Conservation (phyloP, 2,113 vertebrate genomes). For the Tragulus kanchil region DNA sequence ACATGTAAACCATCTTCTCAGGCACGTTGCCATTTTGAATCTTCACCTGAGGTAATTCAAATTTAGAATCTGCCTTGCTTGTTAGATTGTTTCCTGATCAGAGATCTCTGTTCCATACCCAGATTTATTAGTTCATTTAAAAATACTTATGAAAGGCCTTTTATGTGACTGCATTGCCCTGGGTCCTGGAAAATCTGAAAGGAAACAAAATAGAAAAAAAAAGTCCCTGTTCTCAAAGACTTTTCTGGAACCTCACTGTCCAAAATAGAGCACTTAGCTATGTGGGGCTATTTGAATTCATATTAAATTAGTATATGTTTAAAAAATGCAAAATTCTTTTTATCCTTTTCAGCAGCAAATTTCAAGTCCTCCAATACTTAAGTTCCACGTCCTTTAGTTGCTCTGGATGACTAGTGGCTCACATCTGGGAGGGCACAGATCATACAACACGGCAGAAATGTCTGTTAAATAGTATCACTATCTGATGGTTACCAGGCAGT, state of each 20-base stretch:
- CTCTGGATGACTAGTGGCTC: too few species aligned
- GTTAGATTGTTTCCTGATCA: neutral
- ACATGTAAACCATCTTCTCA: neutral
- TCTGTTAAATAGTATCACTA: neutral
- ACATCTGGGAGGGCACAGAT: rapidly evolving
- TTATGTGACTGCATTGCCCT: neutral
- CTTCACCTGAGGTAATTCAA: neutral
- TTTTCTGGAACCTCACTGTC: neutral
- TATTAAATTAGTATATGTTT: neutral
- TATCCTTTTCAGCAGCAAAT: neutral
- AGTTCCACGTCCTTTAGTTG: neutral
- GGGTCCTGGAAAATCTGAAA: neutral
- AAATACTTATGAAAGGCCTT: neutral
- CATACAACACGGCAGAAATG: neutral
- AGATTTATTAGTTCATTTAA: neutral
- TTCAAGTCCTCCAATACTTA: neutral
- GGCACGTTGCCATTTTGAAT: neutral
- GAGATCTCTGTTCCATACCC: neutral
- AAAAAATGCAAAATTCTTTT: neutral
- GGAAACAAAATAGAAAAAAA: neutral
- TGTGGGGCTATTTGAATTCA: neutral
- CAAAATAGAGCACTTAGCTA: neutral
- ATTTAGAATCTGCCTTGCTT: neutral
- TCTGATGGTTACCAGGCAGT: neutral
- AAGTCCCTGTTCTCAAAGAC: neutral